Evolutionary conservation across 1,140 invertebrate genomes (phyloP), one percentile per base, ranked within the genome.

Genomic region (Papilio dardanus): DNA sequence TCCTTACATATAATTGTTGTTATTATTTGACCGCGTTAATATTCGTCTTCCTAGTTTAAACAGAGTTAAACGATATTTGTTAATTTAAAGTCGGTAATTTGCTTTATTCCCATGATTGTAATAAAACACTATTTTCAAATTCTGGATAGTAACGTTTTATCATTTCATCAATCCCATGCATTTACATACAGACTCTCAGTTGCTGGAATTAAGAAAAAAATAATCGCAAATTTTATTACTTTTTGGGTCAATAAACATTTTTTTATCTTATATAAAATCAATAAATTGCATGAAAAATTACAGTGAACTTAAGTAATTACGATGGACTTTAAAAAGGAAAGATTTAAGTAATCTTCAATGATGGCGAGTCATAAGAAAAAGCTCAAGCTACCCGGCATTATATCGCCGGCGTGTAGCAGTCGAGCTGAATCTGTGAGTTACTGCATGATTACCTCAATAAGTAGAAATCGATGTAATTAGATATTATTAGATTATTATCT

Each of bases 381-480:
- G 30, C 54, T 62, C 21, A 62, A 30, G 54, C 54, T 62, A 14
- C 54, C 54, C 24, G 54, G 24, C 21, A 14, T 28, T 2, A 30
- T 14, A 30, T 62, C 54, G 24, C 24, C 54, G 8, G 24, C 3
- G 54, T 14, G 12, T 62, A 62, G 54, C 24, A 62, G 54, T 24
- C 54, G 54, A 1, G 4, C 24, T 0, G 24, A 30, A 14, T 21
- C 21, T 5, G 54, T 62, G 24, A 62, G 54, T 30, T 10, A 30
- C 14, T 5, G 24, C 3, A 30, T 62, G 12, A 28, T 62, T 62
- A 30, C 10, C 30, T 24, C 2, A 62, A 30, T 6, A 28, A 12
- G 54, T 62, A 62, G 21, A 12, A 58, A 58, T 58, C 10, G 54
- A 28, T 58, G 10, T 62, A 62, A 62, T 62, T 62, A 62, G 21